Base-by-base conservation (phyloP, 2,888 invertebrate species). In the Neoascia interrupta region DNA sequence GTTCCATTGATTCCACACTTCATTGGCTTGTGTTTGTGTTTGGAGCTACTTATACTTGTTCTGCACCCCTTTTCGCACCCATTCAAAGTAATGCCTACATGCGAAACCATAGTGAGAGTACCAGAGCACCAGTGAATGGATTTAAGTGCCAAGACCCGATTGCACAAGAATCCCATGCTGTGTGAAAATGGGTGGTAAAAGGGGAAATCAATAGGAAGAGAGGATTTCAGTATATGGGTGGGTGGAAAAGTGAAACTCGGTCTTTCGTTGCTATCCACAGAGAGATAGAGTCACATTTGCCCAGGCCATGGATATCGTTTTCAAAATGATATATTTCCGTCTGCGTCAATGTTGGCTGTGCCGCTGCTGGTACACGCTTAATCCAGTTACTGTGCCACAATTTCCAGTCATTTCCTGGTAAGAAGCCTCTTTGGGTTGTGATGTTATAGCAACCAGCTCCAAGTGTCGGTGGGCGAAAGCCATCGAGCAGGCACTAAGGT, bases 311-410 rank as follows among this genome's bases (percentile, higher is more conserved):
- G 37, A 34, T 63, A 72, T 70, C 53, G 41, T 15, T 64, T 64
- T 41, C 61, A 41, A 56, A 69, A 75, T 54, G 68, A 61, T 43
- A 49, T 36, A 47, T 56, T 63, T 54, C 56, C 63, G 39, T 49
- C 36, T 34, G 39, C 18, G 37, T 56, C n/a, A n/a, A n/a, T 45
- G 5, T 10, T 1, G 51, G 37, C 53, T 34, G 21, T 49, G 54
- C 31, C 34, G 66, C 60, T 37, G 21, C 43, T 60, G 53, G 60
- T 19, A 54, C n/a, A 15, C 28, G 43, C 63, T 58, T 76, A 70
- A 70, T 64, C 75, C 75, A 58, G 63, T 76, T 70, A 76, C 75
- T 63, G 63, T 51, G 69, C 63, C 70, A 75, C 63, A 58, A 69
- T 75, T 75, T 56, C 36, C 75, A 75, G 45, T 58, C 49, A 70